A percentile compares a stretch with the other conserved stretches of the same genome.
Evolutionary conservation across 2,113 vertebrate genomes (phyloP).

Genomic region (Rhineura floridana): DNA sequence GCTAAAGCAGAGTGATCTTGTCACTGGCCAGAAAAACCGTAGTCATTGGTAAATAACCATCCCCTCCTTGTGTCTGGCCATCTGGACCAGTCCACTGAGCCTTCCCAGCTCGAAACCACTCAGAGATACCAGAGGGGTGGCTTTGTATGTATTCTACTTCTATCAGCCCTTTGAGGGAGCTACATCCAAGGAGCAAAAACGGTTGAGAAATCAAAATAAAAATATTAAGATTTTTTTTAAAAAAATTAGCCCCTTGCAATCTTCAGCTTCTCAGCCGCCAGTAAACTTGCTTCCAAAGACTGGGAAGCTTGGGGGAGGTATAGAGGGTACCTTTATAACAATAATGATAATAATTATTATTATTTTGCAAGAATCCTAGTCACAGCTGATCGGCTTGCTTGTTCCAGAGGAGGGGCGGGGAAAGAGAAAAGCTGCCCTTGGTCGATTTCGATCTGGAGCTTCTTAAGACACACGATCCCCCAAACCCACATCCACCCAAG

Average conservation of each 20-base stretch:
- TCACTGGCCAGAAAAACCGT: background rate
- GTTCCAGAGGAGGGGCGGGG: slow-evolving; percentile 44
- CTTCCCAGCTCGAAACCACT: slow-evolving; percentile 2
- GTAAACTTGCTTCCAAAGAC: background rate
- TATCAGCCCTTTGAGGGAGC: background rate
- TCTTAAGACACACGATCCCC: background rate
- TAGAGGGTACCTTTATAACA: slow-evolving; percentile 34
- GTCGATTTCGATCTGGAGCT: background rate
- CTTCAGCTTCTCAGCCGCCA: background rate
- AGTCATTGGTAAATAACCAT: background rate
- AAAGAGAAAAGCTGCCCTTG: slow-evolving; percentile 47
- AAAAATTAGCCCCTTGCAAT: background rate
- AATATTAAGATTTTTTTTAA: too few species aligned
- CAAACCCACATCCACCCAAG: background rate
- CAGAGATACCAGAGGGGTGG: slow-evolving; percentile 20
- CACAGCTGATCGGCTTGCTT: background rate
- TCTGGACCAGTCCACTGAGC: slow-evolving; percentile 46
- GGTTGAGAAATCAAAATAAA: slow-evolving; percentile 37
- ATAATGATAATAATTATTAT: background rate
- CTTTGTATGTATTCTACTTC: background rate
- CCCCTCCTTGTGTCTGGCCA: slow-evolving; percentile 4
- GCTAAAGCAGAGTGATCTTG: background rate
- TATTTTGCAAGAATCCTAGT: background rate
- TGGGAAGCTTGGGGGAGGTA: background rate
- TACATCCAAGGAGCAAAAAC: slow-evolving; percentile 4